Evolutionary conservation across 2,797 vertebrate species (phyloP).

Genomic region (Diglossa cyanea): DNA sequence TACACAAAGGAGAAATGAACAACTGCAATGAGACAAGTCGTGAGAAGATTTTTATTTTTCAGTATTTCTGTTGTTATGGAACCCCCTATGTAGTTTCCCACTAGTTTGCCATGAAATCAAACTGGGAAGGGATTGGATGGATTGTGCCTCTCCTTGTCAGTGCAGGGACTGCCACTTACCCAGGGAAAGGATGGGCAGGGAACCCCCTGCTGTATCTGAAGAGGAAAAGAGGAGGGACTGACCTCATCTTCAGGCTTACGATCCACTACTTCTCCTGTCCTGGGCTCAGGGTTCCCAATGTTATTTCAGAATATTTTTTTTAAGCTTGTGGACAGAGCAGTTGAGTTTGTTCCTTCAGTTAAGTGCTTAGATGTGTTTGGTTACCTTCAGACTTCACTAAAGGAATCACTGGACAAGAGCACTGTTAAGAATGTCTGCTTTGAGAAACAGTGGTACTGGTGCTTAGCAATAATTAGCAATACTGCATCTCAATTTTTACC

Average conservation of each 20-base stretch:
- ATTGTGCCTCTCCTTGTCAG: background rate
- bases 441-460: background rate
- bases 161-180: background rate
- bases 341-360: background rate
- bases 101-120: background rate
- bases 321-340: background rate
- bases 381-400: background rate
- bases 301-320: background rate
- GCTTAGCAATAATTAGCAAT: background rate
- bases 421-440: background rate
- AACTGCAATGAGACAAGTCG: fast-evolving
- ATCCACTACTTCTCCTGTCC: background rate
- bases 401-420: background rate
- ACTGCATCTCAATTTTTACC: background rate
- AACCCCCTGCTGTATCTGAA: background rate
- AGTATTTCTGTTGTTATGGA: background rate
- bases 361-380: background rate
- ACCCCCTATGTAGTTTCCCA: background rate
- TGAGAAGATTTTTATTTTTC: background rate
- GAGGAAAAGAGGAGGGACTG: background rate
- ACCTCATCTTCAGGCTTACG: background rate
- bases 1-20: background rate
- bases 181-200: background rate
- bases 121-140: background rate
- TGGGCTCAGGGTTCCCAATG: background rate